Conservation (phyloP, 2,888 invertebrate species). For the Nemurella pictetii region DNA sequence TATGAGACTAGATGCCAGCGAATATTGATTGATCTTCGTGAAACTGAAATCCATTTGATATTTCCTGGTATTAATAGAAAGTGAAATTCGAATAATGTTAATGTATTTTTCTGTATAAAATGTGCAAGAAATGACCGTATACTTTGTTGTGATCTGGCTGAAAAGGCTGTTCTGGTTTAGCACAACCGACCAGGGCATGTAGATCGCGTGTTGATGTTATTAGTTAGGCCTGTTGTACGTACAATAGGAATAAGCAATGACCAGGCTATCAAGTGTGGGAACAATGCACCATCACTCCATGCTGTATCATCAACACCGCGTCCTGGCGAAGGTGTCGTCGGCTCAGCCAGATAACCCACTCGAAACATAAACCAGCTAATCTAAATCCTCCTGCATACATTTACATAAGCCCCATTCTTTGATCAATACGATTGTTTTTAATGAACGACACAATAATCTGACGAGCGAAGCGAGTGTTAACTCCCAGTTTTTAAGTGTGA, state of each 20-base stretch:
- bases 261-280: neutral
- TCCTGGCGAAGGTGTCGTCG: neutral
- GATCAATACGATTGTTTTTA: neutral
- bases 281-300: neutral
- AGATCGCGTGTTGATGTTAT: neutral
- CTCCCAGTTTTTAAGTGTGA: neutral
- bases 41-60: constrained; percentile 24
- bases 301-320: neutral
- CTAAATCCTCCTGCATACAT: neutral
- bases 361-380: neutral
- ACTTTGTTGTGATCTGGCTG: neutral
- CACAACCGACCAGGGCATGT: neutral
- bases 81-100: constrained; percentile 21
- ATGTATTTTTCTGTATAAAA: neutral
- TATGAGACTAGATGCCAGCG: constrained; percentile 6
- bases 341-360: neutral
- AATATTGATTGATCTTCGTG: constrained; percentile 25
- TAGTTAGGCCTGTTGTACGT: neutral
- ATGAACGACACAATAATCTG: neutral
- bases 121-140: neutral
- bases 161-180: neutral
- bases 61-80: constrained; percentile 20
- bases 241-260: neutral
- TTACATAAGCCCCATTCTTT: neutral
- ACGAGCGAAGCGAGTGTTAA: neutral